phyloP scores from a whole-genome alignment of 2,888 invertebrate species.

The Clistopyga incitator region DNA sequence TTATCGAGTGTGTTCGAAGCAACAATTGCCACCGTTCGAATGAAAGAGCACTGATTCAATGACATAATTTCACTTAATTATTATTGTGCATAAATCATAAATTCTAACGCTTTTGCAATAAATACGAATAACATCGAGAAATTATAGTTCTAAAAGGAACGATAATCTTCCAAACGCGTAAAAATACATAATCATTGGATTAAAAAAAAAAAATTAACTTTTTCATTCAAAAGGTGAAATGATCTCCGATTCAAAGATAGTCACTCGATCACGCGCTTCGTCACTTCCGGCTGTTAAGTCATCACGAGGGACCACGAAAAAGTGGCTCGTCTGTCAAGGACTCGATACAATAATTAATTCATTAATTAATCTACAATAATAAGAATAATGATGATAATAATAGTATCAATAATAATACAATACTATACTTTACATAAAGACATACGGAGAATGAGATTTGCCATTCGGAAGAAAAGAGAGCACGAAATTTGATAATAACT shows the following conservation, averaged over 20 bases:
- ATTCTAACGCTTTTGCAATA: too few species aligned
- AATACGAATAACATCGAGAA: too few species aligned
- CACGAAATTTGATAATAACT: conserved; percentile 23
- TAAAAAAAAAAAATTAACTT: too few species aligned
- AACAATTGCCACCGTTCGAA: too few species aligned
- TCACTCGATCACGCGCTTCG: conserved; percentile 49
- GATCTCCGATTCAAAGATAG: background rate
- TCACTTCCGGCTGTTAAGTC: conserved; percentile 56
- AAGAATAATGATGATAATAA: conserved; percentile 34
- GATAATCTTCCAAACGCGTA: too few species aligned
- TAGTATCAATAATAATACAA: conserved; percentile 44
- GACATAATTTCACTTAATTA: too few species aligned
- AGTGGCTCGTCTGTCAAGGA: conserved; percentile 34
- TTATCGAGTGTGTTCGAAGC: conserved; percentile 8
- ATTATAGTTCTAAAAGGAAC: too few species aligned
- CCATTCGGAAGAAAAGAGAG: conserved; percentile 51
- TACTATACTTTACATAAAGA: conserved; percentile 44
- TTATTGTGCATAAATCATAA: too few species aligned
- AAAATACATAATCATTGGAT: too few species aligned
- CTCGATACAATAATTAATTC: conserved; percentile 32
- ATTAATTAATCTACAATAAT: conserved; percentile 25
- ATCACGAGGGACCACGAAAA: conserved; percentile 47
- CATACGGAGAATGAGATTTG: conserved; percentile 28
- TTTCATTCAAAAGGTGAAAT: too few species aligned
- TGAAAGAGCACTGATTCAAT: too few species aligned